These are phyloP conservation scores for Drosophila picticornis DNA, from an alignment of 2,888 invertebrate genomes.

Conservation along the genomic window DNA sequence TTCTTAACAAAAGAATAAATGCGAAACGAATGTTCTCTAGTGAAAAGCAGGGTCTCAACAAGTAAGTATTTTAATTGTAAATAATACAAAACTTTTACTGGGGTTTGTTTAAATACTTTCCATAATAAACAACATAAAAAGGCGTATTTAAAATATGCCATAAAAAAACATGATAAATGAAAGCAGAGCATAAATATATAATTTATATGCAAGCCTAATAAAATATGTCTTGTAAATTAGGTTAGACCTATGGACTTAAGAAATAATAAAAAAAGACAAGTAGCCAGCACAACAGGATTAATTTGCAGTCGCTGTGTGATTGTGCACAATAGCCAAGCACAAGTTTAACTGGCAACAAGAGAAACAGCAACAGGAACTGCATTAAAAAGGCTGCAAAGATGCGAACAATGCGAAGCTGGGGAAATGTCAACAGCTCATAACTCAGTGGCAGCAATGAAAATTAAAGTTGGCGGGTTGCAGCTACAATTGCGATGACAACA, in stretches of 20 bases:
- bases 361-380: background rate
- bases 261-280: background rate
- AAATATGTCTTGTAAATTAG: background rate
- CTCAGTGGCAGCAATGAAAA: constrained; percentile 59
- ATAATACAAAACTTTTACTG: background rate
- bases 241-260: background rate
- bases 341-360: constrained; percentile 28
- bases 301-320: constrained; percentile 8
- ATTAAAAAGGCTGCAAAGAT: background rate
- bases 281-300: background rate
- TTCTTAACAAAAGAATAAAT: background rate
- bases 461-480: constrained; percentile 54
- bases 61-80: constrained; percentile 16
- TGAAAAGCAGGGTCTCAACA: background rate
- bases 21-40: background rate
- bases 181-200: background rate
- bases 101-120: constrained; percentile 8
- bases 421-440: constrained; percentile 68
- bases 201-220: background rate
- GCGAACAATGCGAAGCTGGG: constrained; percentile 28
- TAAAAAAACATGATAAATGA: background rate
- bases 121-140: constrained; percentile 21
- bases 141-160: constrained; percentile 11
- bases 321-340: constrained; percentile 8
- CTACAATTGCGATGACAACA: constrained; percentile 35